These are phyloP conservation scores for Strix occidentalis DNA, from an alignment of 2,797 vertebrate species.

Conservation along the genomic window DNA sequence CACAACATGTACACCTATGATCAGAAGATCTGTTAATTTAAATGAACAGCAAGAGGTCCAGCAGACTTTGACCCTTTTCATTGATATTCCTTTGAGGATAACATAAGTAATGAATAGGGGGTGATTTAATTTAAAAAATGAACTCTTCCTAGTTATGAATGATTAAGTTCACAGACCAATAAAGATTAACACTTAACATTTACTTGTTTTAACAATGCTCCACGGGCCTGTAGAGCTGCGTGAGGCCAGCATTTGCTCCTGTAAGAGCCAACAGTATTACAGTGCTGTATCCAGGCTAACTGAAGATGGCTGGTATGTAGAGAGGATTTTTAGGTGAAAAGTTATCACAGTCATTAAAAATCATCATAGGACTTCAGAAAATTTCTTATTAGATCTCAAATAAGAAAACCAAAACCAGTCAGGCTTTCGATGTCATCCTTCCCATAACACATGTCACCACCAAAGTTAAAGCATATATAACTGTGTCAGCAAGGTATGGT, in stretches of 20 bases:
- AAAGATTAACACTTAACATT: conserved; percentile 72
- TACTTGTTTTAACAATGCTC: conserved; percentile 59
- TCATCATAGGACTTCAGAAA: background rate
- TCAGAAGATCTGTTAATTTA: conserved; percentile 34
- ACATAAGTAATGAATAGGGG: conserved; percentile 71
- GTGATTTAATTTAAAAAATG: conserved; percentile 77
- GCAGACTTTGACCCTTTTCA: conserved; percentile 34
- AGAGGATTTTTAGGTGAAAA: background rate
- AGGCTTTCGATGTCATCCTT: background rate
- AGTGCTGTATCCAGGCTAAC: background rate
- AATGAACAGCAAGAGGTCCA: conserved; percentile 34
- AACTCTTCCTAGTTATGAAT: conserved; percentile 63
- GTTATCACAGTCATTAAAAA: background rate
- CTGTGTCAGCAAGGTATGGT: background rate
- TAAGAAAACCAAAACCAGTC: background rate
- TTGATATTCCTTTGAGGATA: conserved; percentile 64
- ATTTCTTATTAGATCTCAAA: background rate
- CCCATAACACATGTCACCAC: background rate
- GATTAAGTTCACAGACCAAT: conserved; percentile 69
- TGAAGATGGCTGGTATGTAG: background rate
- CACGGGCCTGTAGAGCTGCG: background rate
- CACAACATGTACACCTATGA: background rate
- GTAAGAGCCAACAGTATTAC: background rate
- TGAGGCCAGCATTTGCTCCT: conserved; percentile 9
- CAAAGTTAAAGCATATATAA: background rate